Evolutionary conservation across 2,888 invertebrate species (phyloP).

Genomic region (Pyrochroa serraticornis): DNA sequence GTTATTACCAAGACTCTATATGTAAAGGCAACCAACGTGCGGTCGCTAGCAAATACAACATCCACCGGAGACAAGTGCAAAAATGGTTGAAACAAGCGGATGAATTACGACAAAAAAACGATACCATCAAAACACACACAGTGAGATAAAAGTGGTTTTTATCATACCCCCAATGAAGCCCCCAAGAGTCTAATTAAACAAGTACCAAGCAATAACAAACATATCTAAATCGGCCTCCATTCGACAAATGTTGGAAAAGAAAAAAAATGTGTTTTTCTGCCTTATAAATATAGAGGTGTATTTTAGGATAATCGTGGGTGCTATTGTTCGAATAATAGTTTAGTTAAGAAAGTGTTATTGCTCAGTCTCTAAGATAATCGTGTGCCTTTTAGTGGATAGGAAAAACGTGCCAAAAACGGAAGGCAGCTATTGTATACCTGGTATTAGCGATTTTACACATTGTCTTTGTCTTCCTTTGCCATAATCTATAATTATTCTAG

Average conservation of each 20-base stretch:
- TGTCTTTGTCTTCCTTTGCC: slow-evolving; percentile 37
- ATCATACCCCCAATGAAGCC: background rate
- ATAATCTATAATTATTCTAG: slow-evolving; percentile 31
- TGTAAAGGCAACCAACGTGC: slow-evolving; percentile 60
- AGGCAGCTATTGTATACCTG: slow-evolving; percentile 39
- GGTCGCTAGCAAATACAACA: slow-evolving; percentile 59
- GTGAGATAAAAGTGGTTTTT: slow-evolving; percentile 42
- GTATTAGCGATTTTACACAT: slow-evolving; percentile 33
- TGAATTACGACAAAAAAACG: slow-evolving; percentile 52
- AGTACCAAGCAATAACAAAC: slow-evolving; percentile 28
- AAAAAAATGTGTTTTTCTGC: slow-evolving; percentile 38
- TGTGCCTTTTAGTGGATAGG: slow-evolving; percentile 46
- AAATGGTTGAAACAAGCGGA: slow-evolving; percentile 65
- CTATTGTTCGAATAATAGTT: slow-evolving; percentile 42
- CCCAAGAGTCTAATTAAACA: slow-evolving; percentile 20
- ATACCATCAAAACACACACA: slow-evolving; percentile 48
- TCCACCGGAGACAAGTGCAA: slow-evolving; percentile 61
- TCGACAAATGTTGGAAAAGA: no score
- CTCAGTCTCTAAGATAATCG: slow-evolving; percentile 36
- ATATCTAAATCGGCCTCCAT: slow-evolving; percentile 31
- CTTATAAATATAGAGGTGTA: slow-evolving; percentile 33
- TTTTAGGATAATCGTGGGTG: slow-evolving; percentile 37
- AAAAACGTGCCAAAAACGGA: slow-evolving; percentile 48
- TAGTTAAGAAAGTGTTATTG: slow-evolving; percentile 34
- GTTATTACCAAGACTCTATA: slow-evolving; percentile 61